Percentiles rank a stretch among this genome's conserved stretches.
phyloP scores from a whole-genome alignment of 2,888 invertebrate species.

The Drosophila pegasa region DNA sequence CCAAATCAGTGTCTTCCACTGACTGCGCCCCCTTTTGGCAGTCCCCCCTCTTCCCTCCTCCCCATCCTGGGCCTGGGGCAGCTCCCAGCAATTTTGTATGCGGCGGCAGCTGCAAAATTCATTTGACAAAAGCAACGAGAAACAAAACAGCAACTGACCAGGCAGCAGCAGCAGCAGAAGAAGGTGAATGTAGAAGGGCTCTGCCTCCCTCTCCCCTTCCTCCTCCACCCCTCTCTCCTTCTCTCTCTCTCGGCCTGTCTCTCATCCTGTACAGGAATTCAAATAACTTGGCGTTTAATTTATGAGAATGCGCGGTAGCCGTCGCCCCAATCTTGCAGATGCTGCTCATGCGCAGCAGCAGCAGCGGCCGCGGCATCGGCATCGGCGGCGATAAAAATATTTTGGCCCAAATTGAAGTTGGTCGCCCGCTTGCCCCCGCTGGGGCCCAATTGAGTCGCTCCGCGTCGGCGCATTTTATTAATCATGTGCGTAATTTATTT shows the following conservation, averaged over 20 bases:
- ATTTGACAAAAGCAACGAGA: slow-evolving; percentile 74
- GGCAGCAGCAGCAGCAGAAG: slow-evolving; percentile 1
- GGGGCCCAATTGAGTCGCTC: slow-evolving; percentile 2
- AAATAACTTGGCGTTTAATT: slow-evolving; percentile 83
- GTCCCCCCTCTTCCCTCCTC: not conserved
- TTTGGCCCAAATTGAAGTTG: slow-evolving; percentile 76
- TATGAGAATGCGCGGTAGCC: slow-evolving; percentile 81
- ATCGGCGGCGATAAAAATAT: slow-evolving; percentile 70
- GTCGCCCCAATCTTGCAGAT: slow-evolving; percentile 34
- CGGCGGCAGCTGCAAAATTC: slow-evolving; percentile 82
- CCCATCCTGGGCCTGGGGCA: slow-evolving; percentile 4
- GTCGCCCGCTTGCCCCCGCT: not conserved
- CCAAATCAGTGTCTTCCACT: slow-evolving; percentile 77
- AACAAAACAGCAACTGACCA: slow-evolving; percentile 43
- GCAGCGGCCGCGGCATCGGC: not conserved
- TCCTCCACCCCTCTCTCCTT: not conserved
- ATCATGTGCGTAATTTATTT: slow-evolving; percentile 81
- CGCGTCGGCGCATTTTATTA: slow-evolving; percentile 71
- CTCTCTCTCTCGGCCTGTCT: not conserved
- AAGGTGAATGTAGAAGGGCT: slow-evolving; percentile 18
- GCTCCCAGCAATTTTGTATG: slow-evolving; percentile 18
- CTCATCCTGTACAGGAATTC: slow-evolving; percentile 68
- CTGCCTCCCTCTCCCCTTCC: not conserved
- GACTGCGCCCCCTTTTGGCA: slow-evolving; percentile 33
- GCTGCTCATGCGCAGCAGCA: slow-evolving; percentile 49